phyloP scores from a whole-genome alignment of 2,113 vertebrate species.

The Fregata magnificens region DNA sequence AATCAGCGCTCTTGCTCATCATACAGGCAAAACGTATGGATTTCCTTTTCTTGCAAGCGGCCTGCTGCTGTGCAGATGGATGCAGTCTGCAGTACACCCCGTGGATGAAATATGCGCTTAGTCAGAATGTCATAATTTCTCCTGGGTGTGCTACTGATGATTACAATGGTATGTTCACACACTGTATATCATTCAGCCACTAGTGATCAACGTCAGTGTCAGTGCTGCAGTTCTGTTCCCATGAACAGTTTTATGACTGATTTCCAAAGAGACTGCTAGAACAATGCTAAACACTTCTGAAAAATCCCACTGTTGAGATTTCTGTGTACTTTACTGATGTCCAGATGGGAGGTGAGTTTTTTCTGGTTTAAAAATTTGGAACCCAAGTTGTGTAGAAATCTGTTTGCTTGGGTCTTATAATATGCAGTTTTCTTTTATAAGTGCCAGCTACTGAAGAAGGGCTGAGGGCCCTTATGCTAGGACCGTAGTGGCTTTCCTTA shows the following conservation, averaged over 20 bases:
- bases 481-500: neutral
- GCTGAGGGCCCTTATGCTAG: neutral
- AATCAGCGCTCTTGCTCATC: neutral
- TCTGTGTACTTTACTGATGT: neutral
- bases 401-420: neutral
- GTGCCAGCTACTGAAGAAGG: neutral
- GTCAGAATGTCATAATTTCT: neutral
- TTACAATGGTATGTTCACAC: conserved; percentile 15
- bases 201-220: neutral
- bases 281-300: neutral
- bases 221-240: neutral
- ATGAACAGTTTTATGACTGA: neutral
- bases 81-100: neutral
- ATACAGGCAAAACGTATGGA: neutral
- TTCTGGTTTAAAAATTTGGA: neutral
- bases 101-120: neutral
- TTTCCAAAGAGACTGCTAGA: neutral
- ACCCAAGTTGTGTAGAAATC: neutral
- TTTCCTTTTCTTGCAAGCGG: neutral
- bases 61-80: neutral
- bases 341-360: neutral
- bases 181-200: conserved; percentile 6
- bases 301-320: neutral
- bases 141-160: neutral
- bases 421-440: neutral